Base-by-base conservation (phyloP, 2,113 vertebrate genomes). In the Bujurquina vittata region DNA sequence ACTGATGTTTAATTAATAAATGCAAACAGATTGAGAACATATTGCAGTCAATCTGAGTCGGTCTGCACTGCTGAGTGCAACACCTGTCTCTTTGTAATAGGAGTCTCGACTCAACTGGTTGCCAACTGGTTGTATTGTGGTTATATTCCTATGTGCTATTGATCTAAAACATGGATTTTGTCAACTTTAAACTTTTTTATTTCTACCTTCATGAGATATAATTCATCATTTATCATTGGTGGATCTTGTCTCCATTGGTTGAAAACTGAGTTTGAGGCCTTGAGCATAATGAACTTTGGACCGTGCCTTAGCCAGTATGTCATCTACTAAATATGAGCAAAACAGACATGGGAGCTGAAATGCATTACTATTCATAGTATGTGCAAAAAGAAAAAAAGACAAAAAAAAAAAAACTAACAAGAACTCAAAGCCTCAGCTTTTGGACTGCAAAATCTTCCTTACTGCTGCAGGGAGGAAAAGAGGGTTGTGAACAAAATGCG, bases 401-500 rank as follows among this genome's bases (percentile, higher is more conserved):
- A n/a, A n/a, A 17, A 72, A 87, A 60, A 31, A 61, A 52, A 52
- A 88, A 69, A 89, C 84, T 86, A 90, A 91, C 80, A 84, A 78
- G 79, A 88, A 83, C 55, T 84, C 60, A 78, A 80, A 89, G 88
- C 85, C 75, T 89, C 83, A 37, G 81, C 83, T 72, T 86, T 86
- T 80, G 49, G 75, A 77, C 79, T 90, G 75, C 59, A 74, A 87
- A 83, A 84, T 49, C 79, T 43, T 75, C 77, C 65, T 62, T 29
- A 84, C 75, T 59, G 82, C 87, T 88, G 56, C 67, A 75, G 78
- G 63, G 74, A 83, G 85, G 72, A 81, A 81, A 65, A 83, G 63
- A 56, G 63, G 85, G 81, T 79, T 89, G 89, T 91, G 89, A 89
- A 88, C 90, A 92, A 88, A 93, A 91, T 82, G 81, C 63, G 90